Evolutionary conservation across 2,888 invertebrate species (phyloP).

Genomic region (Chymomyza fuscimana): DNA sequence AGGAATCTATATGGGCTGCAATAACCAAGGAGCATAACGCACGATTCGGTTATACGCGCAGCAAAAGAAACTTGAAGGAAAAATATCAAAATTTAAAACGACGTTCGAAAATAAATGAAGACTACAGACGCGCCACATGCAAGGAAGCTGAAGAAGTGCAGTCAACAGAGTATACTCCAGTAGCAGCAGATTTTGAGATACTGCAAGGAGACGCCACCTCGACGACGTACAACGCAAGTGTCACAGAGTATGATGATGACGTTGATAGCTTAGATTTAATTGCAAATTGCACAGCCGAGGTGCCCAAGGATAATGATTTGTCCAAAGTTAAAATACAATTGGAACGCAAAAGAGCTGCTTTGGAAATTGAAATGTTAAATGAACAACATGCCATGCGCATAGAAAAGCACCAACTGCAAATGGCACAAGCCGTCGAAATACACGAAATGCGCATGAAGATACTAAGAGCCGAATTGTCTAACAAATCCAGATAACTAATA

Average conservation of each 20-base stretch:
- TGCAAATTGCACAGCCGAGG: neutral
- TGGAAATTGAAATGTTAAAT: neutral
- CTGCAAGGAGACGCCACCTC: neutral
- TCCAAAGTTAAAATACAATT: neutral
- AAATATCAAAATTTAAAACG: neutral
- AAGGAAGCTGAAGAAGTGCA: neutral
- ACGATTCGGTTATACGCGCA: neutral
- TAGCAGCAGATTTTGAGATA: neutral
- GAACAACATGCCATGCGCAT: neutral
- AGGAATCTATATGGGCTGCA: neutral
- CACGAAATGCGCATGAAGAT: neutral
- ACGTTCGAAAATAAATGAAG: neutral
- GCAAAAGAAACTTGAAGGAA: neutral
- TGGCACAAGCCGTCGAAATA: neutral
- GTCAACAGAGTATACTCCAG: neutral
- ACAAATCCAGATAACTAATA: neutral
- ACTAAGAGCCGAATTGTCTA: neutral
- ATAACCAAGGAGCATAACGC: neutral
- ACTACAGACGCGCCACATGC: neutral
- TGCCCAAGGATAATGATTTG: neutral
- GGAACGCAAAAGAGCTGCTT: neutral
- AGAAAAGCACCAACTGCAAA: neutral
- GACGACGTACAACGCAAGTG: neutral
- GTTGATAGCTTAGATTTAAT: neutral
- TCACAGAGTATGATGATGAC: neutral